These are phyloP conservation scores for Drosophila prostipennis DNA, from an alignment of 2,888 invertebrate species.

Conservation along the genomic window DNA sequence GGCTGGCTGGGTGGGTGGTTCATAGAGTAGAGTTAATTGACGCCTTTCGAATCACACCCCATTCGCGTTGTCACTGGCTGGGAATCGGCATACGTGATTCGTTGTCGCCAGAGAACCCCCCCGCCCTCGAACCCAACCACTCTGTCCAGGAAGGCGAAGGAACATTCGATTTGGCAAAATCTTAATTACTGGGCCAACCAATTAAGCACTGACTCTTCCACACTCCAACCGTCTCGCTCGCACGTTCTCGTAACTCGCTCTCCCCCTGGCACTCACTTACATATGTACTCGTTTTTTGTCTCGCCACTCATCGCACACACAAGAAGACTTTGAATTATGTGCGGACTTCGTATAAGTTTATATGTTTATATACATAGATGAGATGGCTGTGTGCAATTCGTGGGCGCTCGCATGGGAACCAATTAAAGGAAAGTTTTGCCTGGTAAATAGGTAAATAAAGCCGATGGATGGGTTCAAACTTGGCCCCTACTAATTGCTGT, in stretches of 20 bases:
- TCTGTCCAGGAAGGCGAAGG: conserved; percentile 38
- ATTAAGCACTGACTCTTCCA: conserved; percentile 21
- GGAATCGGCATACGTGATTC: conserved; percentile 56
- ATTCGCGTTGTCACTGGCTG: conserved; percentile 59
- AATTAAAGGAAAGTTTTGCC: conserved; percentile 23
- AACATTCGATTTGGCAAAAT: conserved; percentile 14
- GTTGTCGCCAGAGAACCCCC: conserved; percentile 37
- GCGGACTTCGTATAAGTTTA: neutral
- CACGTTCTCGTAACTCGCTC: neutral
- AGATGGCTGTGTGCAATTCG: neutral
- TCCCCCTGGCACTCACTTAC: neutral
- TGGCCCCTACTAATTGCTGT: conserved; percentile 3
- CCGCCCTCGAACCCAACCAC: neutral
- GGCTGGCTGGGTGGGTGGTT: conserved; percentile 36
- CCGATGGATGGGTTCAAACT: neutral
- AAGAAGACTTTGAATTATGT: neutral
- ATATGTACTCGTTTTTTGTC: neutral
- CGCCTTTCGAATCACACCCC: conserved; percentile 44
- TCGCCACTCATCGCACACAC: neutral
- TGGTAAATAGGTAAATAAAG: conserved; percentile 7
- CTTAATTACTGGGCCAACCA: conserved; percentile 33
- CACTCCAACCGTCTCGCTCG: neutral
- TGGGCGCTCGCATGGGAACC: conserved; percentile 13
- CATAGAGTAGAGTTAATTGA: conserved; percentile 61
- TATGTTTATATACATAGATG: neutral